Percentiles rank a stretch among this genome's conserved stretches.
These are phyloP conservation scores for Mus musculus DNA, from an alignment of 2,113 vertebrate genomes.

Conservation along the genomic window GRCm39 chr7:68036501-68037000, in stretches of 20 bases:
- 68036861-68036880: background rate
- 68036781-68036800: background rate
- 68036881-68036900: background rate
- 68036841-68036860: background rate
- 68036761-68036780: background rate
- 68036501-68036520: background rate
- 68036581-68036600: background rate
- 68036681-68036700: too few relatives aligned
- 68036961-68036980: too few relatives aligned
- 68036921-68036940: background rate
- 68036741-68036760: background rate
- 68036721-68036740: background rate
- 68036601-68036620: background rate
- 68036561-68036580: background rate
- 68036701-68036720: background rate
- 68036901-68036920: background rate
- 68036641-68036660: background rate
- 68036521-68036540: background rate
- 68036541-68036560: background rate
- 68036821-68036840: background rate
- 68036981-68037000: background rate
- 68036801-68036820: background rate
- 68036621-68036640: background rate
- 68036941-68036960: too few relatives aligned
- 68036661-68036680: background rate